These are phyloP conservation scores for Amblyjoppa fuscipennis DNA, from an alignment of 2,888 invertebrate species.

Conservation along the genomic window DNA sequence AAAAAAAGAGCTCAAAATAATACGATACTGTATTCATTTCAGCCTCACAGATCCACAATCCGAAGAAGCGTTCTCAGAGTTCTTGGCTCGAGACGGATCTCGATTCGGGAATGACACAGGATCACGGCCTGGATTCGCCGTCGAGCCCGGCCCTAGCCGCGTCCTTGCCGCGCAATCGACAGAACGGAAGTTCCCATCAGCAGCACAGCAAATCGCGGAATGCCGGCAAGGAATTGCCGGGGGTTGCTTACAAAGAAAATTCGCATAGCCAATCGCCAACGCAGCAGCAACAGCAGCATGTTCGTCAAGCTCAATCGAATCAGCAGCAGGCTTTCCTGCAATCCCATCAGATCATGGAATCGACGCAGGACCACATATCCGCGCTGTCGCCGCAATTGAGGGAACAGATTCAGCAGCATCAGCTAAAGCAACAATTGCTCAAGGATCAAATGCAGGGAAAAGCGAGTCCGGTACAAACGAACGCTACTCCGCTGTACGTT, in stretches of 20 bases:
- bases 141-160: slow-evolving; percentile 76
- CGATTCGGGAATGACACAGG: slow-evolving; percentile 92
- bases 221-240: slow-evolving; percentile 72
- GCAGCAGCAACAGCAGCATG: slow-evolving; percentile 73
- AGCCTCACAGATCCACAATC: slow-evolving; percentile 80
- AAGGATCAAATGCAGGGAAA: slow-evolving; percentile 83
- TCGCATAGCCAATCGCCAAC: slow-evolving; percentile 79
- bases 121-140: slow-evolving; percentile 88
- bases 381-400: slow-evolving; percentile 79
- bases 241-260: slow-evolving; percentile 60
- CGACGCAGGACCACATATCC: slow-evolving; percentile 79
- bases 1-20: neutral
- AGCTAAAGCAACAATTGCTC: slow-evolving; percentile 80
- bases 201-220: slow-evolving; percentile 64
- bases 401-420: slow-evolving; percentile 82
- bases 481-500: slow-evolving; percentile 88
- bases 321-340: slow-evolving; percentile 41
- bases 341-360: slow-evolving; percentile 57
- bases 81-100: slow-evolving; percentile 96
- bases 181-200: slow-evolving; percentile 74
- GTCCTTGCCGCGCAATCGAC: slow-evolving; percentile 74
- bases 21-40: neutral
- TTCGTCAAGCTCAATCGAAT: slow-evolving; percentile 62
- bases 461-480: slow-evolving; percentile 74
- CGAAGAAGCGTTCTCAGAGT: slow-evolving; percentile 88